Base-by-base conservation (phyloP, 2,113 vertebrate genomes). In the Thamnophis sirtalis region DNA sequence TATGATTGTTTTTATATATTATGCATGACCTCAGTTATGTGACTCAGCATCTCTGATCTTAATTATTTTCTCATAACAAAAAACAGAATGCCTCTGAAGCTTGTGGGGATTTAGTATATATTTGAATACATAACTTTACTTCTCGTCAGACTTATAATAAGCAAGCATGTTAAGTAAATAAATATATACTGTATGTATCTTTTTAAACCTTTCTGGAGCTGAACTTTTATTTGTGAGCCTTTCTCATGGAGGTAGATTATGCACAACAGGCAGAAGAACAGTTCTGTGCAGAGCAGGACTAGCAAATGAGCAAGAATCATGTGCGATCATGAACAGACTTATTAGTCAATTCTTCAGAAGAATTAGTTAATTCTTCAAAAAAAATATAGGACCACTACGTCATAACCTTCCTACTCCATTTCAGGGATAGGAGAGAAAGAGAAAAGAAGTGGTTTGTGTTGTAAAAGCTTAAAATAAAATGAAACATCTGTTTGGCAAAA, bases 401-500 rank as follows among this genome's bases (percentile, higher is more conserved):
- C 1, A 0, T 95, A 93, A 49, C 56, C 43, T 68, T 43, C 55
- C 73, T 88, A 43, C 93, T 80, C 9, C 1, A 9, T 91, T 91
- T 86, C 95, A 55, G 38, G 95, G 90, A 97, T 96, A 91, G 85
- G 96, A 95, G 97, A 95, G 91, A 95, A 0, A 0, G 85, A 95
- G 96, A 96, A 97, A 97, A 96, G 84, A 95, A 97, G 96, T 93
- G 96, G 96, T 96, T 97, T 96, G 92, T 91, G 96, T 96, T 96
- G 92, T 90, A 90, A 58, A 90, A 97, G 95, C 96, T 96, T 94
- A 96, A 93, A 97, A 96, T 97, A 98, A 98, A 97, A 97, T 0
- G 88, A 97, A 98, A 97, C 97, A 98, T 98, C 97, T 98, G 97
- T 97, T 98, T 97, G 97, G 97, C 96, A 90, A 5, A 3, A 84